A percentile compares a stretch with the other conserved stretches of the same genome.
phyloP scores from a whole-genome alignment of 1,140 invertebrate genomes.

The Hylaeus anthracinus region DNA sequence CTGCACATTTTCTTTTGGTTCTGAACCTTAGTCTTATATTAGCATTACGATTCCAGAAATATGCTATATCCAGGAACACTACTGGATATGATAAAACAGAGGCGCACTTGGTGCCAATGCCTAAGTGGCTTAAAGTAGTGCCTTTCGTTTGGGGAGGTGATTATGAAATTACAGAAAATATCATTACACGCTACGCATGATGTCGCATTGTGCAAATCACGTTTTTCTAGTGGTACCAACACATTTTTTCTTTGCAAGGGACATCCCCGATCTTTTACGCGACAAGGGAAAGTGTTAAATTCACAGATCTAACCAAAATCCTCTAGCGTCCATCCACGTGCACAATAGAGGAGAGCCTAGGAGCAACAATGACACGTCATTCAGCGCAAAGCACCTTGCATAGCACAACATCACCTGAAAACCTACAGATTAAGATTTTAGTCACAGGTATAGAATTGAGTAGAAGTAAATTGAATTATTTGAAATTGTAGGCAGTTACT shows the following conservation, averaged over 20 bases:
- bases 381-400: too few species aligned
- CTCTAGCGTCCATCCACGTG: too few species aligned
- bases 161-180: not conserved
- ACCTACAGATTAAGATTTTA: not conserved
- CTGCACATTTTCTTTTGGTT: conserved; percentile 84
- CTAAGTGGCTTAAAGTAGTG: conserved; percentile 73
- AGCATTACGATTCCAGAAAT: conserved; percentile 80
- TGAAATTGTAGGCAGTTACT: conserved; percentile 80
- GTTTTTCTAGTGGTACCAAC: too few species aligned
- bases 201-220: not conserved
- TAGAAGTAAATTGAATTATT: conserved; percentile 4
- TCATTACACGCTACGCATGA: not conserved
- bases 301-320: too few species aligned
- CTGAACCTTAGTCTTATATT: conserved; percentile 83
- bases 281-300: too few species aligned
- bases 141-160: conserved; percentile 73
- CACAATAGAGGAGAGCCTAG: too few species aligned
- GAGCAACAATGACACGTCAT: too few species aligned
- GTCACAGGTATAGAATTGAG: not conserved
- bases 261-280: too few species aligned
- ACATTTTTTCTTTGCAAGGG: too few species aligned
- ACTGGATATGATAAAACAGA: conserved; percentile 61
- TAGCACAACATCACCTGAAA: not conserved
- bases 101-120: conserved; percentile 59
- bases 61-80: conserved; percentile 68